Base-by-base conservation (phyloP, 2,888 invertebrate species). In the Epirrita christyi region DNA sequence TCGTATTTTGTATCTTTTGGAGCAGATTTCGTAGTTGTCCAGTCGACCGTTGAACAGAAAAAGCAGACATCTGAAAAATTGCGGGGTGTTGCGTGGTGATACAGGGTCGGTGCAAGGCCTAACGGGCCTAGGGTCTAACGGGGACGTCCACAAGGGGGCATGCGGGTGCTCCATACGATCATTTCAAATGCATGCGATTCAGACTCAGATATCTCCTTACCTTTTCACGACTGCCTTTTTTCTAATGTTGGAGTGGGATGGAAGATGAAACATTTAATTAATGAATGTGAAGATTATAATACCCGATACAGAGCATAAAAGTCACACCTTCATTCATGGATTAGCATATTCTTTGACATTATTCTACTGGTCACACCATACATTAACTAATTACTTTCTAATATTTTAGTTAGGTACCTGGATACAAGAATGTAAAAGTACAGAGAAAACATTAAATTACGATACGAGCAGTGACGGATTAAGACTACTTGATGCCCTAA, bases 191-290 rank as follows among this genome's bases (percentile, higher is more conserved):
- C 91, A 91, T 92, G 91, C 91, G 80, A 75, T 84, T 78, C 59
- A 61, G 59, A 59, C 58, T 78, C 76, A 84, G 83, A 78, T n/a
- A n/a, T 80, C 79, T 84, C 86, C 95, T 95, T 95, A 96, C 96
- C 96, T 96, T 96, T 86, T 96, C 96, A 86, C 96, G 94, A 93
- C 96, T 96, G 93, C 96, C 96, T 92, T 96, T 96, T 94, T 96
- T 96, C 96, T 96, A 94, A 89, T 81, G 86, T 91, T 78, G 90
- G 87, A 85, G 88, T 80, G 75, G 86, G 83, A 91, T 90, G 91
- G 86, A 90, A 92, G 87, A 90, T 89, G 92, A 92, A 91, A 92
- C 86, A 90, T 87, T 85, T 70, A 83, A 89, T 92, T 91, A 91
- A 91, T 92, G 90, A 83, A 74, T 78, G 76, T 88, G 89, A 86